Conservation (phyloP, 2,888 invertebrate genomes). For the Spisula solida region DNA sequence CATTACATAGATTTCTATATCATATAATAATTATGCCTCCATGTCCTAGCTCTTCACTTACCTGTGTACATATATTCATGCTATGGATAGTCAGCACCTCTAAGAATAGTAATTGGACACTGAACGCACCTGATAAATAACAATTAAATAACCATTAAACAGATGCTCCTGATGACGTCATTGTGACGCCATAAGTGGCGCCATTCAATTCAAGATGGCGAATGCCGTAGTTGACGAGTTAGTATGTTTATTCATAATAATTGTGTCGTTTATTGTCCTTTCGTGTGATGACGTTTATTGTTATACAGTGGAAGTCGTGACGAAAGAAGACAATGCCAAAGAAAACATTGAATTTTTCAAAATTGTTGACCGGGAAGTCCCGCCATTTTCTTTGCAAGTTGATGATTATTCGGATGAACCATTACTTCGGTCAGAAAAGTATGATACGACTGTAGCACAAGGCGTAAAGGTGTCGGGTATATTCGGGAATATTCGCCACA, state of each 20-base stretch:
- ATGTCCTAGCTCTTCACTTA: too few species aligned
- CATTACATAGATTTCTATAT: too few species aligned
- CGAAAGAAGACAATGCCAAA: background rate
- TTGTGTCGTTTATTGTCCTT: background rate
- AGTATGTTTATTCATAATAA: background rate
- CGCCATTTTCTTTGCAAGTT: slow-evolving; percentile 20
- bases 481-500: slow-evolving; percentile 35
- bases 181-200: background rate
- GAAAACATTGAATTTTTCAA: background rate
- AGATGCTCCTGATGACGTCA: slow-evolving; percentile 3
- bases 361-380: background rate
- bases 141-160: background rate
- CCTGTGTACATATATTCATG: too few species aligned
- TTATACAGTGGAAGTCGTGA: background rate
- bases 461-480: slow-evolving; percentile 58
- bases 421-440: background rate
- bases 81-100: too few species aligned
- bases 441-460: background rate
- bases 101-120: too few species aligned
- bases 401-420: slow-evolving; percentile 15
- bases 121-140: too few species aligned
- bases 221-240: too few species aligned
- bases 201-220: background rate
- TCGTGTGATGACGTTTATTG: background rate
- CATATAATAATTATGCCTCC: too few species aligned